A percentile compares a stretch with the other conserved stretches of the same genome.
These are phyloP conservation scores for Lomographa bimaculata DNA, from an alignment of 2,888 invertebrate genomes.

Conservation along the genomic window DNA sequence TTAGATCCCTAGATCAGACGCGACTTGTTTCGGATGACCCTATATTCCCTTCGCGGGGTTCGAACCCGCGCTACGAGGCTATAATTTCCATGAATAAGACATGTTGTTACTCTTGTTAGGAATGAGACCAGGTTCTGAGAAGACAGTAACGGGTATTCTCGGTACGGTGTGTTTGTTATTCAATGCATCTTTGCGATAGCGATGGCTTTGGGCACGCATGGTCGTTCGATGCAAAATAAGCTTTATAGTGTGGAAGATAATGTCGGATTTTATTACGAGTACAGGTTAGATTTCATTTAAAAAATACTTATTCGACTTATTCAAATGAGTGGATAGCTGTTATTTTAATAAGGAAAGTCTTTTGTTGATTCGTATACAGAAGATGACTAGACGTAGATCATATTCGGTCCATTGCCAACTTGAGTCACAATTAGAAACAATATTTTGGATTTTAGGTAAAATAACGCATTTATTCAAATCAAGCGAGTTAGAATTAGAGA, in stretches of 20 bases:
- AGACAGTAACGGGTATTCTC: constrained; percentile 51
- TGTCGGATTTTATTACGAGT: constrained; percentile 19
- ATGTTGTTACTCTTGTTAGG: constrained; percentile 74
- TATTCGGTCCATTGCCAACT: too few relatives aligned
- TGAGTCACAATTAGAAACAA: too few relatives aligned
- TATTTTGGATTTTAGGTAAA: too few relatives aligned
- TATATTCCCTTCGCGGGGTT: constrained; percentile 9
- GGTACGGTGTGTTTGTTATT: constrained; percentile 60
- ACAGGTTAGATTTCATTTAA: too few relatives aligned
- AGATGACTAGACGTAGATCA: too few relatives aligned
- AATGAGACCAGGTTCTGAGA: constrained; percentile 64
- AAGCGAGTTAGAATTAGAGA: too few relatives aligned
- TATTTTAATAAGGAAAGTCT: too few relatives aligned
- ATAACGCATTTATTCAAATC: too few relatives aligned
- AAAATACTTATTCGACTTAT: too few relatives aligned
- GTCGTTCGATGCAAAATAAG: constrained; percentile 46
- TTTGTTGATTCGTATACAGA: too few relatives aligned
- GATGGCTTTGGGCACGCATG: constrained; percentile 47
- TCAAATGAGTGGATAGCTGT: too few relatives aligned
- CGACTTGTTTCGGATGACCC: constrained; percentile 3
- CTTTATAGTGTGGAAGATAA: constrained; percentile 26
- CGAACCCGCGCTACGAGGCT: constrained; percentile 9
- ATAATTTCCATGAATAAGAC: constrained; percentile 22
- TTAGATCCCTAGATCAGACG: too few relatives aligned
- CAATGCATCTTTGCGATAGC: constrained; percentile 58